phyloP scores from a whole-genome alignment of 2,113 vertebrate species.

The Cyrtonyx montezumae region DNA sequence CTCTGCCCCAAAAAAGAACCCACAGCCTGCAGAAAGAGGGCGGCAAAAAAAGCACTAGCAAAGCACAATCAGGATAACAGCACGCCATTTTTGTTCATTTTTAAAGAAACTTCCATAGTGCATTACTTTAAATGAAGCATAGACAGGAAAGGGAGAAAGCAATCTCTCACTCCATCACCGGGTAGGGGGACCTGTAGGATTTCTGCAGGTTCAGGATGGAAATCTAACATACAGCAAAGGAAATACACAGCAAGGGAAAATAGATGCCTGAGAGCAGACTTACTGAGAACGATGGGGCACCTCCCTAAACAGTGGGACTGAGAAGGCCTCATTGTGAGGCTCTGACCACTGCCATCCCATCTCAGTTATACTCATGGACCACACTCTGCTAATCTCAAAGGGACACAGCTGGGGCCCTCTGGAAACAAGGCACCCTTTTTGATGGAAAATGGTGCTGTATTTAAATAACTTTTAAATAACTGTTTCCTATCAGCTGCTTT shows the following conservation, averaged over 20 bases:
- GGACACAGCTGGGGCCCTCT: neutral
- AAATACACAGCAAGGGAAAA: neutral
- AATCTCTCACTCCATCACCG: neutral
- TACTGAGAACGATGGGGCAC: neutral
- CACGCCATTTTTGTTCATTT: neutral
- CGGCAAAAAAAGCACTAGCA: neutral
- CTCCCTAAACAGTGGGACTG: neutral
- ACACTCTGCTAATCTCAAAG: constrained; percentile 15
- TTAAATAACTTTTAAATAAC: constrained; percentile 63
- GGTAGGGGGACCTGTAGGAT: neutral
- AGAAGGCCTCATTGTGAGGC: neutral
- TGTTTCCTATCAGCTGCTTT: constrained; percentile 33
- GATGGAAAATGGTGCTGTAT: constrained; percentile 32
- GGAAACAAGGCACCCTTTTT: neutral
- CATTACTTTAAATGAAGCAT: neutral
- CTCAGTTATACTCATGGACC: neutral
- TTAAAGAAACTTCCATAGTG: neutral
- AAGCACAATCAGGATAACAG: neutral
- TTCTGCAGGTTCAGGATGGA: neutral
- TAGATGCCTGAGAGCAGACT: neutral
- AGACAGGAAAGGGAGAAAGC: neutral
- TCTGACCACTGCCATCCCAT: neutral
- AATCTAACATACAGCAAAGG: neutral
- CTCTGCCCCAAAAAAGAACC: neutral
- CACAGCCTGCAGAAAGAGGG: neutral